A percentile compares a stretch with the other conserved stretches of the same genome.
Conservation (phyloP, 2,113 vertebrate species). For the Trichomycterus rosablanca region DNA sequence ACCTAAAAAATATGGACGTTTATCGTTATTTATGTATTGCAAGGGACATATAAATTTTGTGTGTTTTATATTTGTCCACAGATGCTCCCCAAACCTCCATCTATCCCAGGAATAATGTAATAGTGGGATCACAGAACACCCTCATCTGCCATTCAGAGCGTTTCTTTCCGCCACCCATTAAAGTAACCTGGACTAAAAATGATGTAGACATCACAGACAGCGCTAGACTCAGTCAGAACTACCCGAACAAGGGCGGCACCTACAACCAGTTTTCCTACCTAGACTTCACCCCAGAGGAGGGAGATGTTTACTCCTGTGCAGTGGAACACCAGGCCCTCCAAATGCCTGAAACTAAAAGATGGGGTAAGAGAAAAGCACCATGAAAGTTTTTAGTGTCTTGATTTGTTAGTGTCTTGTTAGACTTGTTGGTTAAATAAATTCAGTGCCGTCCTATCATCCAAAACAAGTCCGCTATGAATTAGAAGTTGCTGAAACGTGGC, state of each 20-base stretch:
- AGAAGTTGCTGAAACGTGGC: no score
- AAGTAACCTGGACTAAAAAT: slow-evolving; percentile 64
- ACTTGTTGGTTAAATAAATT: no score
- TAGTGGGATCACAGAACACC: slow-evolving; percentile 50
- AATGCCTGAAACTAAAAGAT: not conserved
- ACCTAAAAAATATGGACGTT: no score
- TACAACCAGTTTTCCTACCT: slow-evolving; percentile 7
- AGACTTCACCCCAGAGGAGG: not conserved
- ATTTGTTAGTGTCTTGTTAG: no score
- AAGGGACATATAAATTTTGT: no score
- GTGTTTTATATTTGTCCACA: not conserved
- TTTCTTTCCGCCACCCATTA: slow-evolving; percentile 45
- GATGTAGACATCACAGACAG: slow-evolving; percentile 47
- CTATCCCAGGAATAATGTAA: slow-evolving; percentile 42
- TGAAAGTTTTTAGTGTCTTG: no score
- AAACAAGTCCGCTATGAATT: no score
- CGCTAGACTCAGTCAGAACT: slow-evolving; percentile 50
- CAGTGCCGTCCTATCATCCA: no score
- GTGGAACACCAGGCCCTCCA: not conserved
- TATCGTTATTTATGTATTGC: no score
- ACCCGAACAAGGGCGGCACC: not conserved
- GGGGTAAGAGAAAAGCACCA: slow-evolving; percentile 8
- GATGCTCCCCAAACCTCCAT: slow-evolving; percentile 56
- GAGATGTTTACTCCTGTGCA: not conserved
- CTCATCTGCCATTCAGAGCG: slow-evolving; percentile 60